Conservation (phyloP, 2,888 invertebrate species). For the Nephrotoma guestfalica region DNA sequence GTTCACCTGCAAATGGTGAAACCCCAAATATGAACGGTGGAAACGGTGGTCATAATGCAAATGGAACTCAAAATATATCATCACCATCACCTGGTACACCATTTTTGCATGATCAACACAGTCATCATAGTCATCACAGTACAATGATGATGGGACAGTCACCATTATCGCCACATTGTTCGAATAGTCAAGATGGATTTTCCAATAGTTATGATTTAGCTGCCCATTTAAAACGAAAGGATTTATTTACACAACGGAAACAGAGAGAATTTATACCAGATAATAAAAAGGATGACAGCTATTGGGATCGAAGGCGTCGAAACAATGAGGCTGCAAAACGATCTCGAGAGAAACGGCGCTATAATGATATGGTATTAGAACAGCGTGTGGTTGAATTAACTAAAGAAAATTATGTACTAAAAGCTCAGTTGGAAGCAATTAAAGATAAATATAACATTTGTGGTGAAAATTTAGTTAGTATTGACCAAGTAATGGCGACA, state of each 20-base stretch:
- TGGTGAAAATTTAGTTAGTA: conserved; percentile 72
- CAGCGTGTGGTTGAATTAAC: conserved; percentile 86
- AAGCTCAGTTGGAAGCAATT: conserved; percentile 83
- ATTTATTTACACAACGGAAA: conserved; percentile 78
- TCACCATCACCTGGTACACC: conserved; percentile 20
- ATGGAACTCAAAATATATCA: conserved; percentile 14
- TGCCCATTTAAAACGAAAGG: conserved; percentile 49
- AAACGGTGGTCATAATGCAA: conserved; percentile 18
- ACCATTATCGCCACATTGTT: conserved; percentile 22
- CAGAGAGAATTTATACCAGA: conserved; percentile 95
- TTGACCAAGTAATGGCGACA: conserved; percentile 77
- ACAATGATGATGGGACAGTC: conserved; percentile 22
- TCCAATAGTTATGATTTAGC: conserved; percentile 37
- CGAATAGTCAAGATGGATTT: conserved; percentile 27
- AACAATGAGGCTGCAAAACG: conserved; percentile 97
- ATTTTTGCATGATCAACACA: conserved; percentile 3
- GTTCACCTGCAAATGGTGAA: conserved; percentile 54
- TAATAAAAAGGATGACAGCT: conserved; percentile 90
- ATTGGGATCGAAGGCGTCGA: conserved; percentile 90
- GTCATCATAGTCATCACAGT: conserved; percentile 19
- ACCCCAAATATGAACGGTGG: conserved; percentile 31
- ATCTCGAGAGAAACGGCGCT: conserved; percentile 88
- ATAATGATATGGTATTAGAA: conserved; percentile 94
- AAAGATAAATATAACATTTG: conserved; percentile 86
- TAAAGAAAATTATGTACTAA: conserved; percentile 87